Base-by-base conservation (phyloP, 2,888 invertebrate genomes). In the Masnerella sp. region DNA sequence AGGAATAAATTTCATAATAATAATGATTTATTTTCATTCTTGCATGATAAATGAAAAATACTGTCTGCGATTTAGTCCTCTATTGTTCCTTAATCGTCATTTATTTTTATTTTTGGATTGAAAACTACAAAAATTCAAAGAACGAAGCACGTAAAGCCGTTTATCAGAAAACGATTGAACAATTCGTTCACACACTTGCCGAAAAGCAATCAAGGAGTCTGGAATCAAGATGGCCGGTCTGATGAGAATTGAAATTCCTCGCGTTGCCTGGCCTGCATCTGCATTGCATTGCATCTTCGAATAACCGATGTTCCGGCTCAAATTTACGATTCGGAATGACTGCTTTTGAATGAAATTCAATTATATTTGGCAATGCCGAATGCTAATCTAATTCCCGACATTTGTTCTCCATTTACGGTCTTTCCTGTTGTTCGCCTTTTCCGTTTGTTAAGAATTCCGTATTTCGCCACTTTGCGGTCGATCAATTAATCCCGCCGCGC, bases 161-260 rank as follows among this genome's bases (percentile, higher is more conserved):
- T 74, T 62, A 69, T 69, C 69, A 52, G 49, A 49, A 42, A 64
- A 51, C 61, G 65, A 74, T 69, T 74, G 59, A 65, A 71, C 69
- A 59, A 51, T 67, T 72, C 59, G 69, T 54, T 71, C 69, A 40
- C 67, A 74, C 65, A 61, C 36, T 73, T 67, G 61, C 59, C 20
- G 40, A 67, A 70, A 74, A 74, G 76, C 69, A 74, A 74, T 76
- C 68, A 65, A 74, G 71, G 59, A 76, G 56, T 74, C 67, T 36
- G 11, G 56, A 64, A 76, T 67, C 72, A 74, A 74, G 74, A 72
- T 76, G 74, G 71, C 59, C 54, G 71, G 65, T 74, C 75, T 77
- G 76, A 80, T 80, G 79, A 75, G 68, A 77, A 76, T 79, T 68
- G 77, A 78, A 80, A 80, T 79, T 80, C 75, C 75, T 76, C 62